Evolutionary conservation across 1,140 invertebrate genomes (phyloP).

Genomic region (Choristoneura fumiferana): DNA sequence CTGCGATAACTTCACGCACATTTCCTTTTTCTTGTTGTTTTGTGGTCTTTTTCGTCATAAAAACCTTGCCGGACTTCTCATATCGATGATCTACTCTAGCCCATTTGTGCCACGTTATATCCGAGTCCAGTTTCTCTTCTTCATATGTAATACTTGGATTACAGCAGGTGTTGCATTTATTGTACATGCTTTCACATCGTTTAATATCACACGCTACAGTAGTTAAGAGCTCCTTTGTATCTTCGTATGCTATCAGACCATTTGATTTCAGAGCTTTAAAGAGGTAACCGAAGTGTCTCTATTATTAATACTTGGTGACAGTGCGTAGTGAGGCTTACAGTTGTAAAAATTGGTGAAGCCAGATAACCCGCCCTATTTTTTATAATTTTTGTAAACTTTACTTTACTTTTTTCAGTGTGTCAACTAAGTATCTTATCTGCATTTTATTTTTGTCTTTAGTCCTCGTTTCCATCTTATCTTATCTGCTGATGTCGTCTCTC

Average conservation of each 20-base stretch:
- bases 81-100: constrained; percentile 20
- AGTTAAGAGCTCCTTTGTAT: not conserved
- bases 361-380: not conserved
- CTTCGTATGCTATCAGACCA: not conserved
- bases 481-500: constrained; percentile 23
- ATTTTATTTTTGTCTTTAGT: constrained; percentile 23
- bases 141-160: not conserved
- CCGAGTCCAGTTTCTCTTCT: constrained; percentile 6
- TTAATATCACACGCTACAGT: constrained; percentile 14
- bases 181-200: constrained; percentile 16
- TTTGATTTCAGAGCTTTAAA: constrained; percentile 21
- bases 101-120: constrained; percentile 20
- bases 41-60: constrained; percentile 19
- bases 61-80: constrained; percentile 16
- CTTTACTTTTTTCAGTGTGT: not conserved
- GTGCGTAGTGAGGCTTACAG: not conserved
- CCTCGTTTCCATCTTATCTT: constrained; percentile 27
- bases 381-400: not conserved
- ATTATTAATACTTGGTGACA: constrained; percentile 2
- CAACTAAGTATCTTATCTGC: constrained; percentile 23
- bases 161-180: constrained; percentile 15
- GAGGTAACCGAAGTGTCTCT: constrained; percentile 15
- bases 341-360: constrained; percentile 2
- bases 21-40: constrained; percentile 20
- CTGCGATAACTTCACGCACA: constrained; percentile 9